Conservation (phyloP, 2,113 vertebrate species). For the Myxocyprinus asiaticus region DNA sequence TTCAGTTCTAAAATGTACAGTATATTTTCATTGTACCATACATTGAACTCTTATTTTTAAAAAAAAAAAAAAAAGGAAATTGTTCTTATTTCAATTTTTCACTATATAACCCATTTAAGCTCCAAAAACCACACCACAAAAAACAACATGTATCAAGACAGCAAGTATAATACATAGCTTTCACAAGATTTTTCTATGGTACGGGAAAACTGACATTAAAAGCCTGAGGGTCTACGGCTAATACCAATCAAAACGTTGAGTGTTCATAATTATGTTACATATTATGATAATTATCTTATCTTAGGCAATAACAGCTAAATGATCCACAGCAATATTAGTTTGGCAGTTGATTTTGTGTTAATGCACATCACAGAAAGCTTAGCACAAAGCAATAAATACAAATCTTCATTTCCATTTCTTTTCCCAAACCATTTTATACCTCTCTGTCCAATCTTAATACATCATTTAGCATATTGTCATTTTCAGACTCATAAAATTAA, state of each 20-base stretch:
- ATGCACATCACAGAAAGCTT: background rate
- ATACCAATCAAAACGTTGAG: background rate
- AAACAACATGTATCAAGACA: background rate
- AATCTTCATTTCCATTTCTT: background rate
- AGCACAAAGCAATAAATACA: background rate
- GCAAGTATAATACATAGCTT: background rate
- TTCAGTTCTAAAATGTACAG: too few species aligned
- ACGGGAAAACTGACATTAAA: background rate
- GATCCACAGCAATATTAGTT: background rate
- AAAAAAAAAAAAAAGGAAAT: too few species aligned
- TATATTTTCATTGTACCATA: too few species aligned
- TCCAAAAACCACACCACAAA: too few species aligned
- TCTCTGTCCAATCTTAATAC: background rate
- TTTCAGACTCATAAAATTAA: background rate
- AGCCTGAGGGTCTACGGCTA: background rate
- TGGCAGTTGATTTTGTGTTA: constrained; percentile 12
- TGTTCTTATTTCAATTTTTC: too few species aligned
- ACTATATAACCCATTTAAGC: too few species aligned
- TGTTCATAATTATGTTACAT: background rate
- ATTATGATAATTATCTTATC: too few species aligned
- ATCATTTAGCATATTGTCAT: background rate
- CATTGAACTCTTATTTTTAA: too few species aligned
- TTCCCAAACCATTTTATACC: background rate
- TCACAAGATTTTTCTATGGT: background rate
- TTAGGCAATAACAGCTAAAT: constrained; percentile 10